Conservation (phyloP, 2,113 vertebrate species). For the Zeus faber region DNA sequence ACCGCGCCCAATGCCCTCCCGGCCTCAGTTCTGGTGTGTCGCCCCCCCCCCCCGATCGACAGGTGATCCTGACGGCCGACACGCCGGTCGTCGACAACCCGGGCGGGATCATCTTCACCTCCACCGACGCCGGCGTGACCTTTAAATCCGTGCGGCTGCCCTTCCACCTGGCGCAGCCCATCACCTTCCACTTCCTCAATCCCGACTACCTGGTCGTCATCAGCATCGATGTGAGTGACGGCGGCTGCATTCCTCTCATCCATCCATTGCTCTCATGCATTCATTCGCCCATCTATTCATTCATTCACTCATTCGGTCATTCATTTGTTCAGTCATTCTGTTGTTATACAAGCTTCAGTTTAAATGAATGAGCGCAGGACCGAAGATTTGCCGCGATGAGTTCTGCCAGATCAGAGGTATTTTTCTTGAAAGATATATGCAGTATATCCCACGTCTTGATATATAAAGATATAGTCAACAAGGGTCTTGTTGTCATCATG, state of each 20-base stretch:
- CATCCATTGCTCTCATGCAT: background rate
- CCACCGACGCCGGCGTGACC: conserved; percentile 69
- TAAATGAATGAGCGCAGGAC: too few relatives aligned
- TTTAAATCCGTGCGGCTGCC: conserved; percentile 70
- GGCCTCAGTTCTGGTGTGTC: too few relatives aligned
- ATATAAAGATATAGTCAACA: too few relatives aligned
- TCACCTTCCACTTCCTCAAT: conserved; percentile 73
- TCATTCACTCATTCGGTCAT: too few relatives aligned
- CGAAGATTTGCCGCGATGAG: too few relatives aligned
- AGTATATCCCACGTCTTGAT: too few relatives aligned
- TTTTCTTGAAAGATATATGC: too few relatives aligned
- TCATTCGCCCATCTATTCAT: background rate
- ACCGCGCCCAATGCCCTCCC: too few relatives aligned
- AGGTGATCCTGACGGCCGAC: conserved; percentile 78
- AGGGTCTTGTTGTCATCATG: too few relatives aligned
- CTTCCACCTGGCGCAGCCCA: conserved; percentile 74
- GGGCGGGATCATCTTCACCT: conserved; percentile 75
- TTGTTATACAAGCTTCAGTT: too few relatives aligned
- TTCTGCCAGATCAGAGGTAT: too few relatives aligned
- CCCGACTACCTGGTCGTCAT: conserved; percentile 69
- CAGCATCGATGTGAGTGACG: conserved; percentile 70
- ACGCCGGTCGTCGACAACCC: conserved; percentile 44
- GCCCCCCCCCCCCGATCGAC: conserved; percentile 11
- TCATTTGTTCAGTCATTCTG: too few relatives aligned
- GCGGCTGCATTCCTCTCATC: background rate